A percentile compares a stretch with the other conserved stretches of the same genome.
These are phyloP conservation scores for Pristiophorus japonicus DNA, from an alignment of 2,113 vertebrate genomes.

Conservation along the genomic window DNA sequence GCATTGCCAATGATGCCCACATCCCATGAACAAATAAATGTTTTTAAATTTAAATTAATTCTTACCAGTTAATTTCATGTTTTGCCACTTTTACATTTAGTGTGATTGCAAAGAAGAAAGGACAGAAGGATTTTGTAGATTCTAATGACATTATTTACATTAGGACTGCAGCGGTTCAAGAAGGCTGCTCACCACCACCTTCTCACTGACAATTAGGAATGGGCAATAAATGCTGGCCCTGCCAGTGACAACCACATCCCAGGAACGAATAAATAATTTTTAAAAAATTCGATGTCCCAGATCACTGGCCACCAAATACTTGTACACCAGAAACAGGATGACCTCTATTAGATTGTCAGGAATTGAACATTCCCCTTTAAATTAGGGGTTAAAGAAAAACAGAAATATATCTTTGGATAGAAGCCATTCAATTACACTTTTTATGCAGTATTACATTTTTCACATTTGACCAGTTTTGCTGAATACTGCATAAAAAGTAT, in stretches of 20 bases:
- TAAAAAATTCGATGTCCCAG: background rate
- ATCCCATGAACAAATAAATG: too few species aligned
- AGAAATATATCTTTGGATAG: background rate
- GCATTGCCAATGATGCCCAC: too few species aligned
- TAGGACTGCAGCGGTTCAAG: too few species aligned
- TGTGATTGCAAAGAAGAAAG: background rate
- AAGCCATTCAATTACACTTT: background rate
- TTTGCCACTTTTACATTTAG: background rate
- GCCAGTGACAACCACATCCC: too few species aligned
- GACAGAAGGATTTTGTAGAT: background rate
- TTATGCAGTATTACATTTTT: background rate
- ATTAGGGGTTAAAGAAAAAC: background rate
- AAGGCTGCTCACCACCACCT: too few species aligned
- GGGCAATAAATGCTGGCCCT: too few species aligned
- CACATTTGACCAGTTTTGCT: background rate
- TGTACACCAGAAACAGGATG: background rate
- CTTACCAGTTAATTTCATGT: background rate
- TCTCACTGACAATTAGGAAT: too few species aligned
- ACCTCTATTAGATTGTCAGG: background rate
- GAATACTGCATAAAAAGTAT: background rate
- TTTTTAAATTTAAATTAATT: constrained; percentile 31
- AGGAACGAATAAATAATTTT: too few species aligned
- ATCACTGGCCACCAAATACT: background rate
- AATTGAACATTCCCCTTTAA: background rate
- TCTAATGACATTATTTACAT: background rate